phyloP scores from a whole-genome alignment of 2,888 invertebrate genomes.

The Prionchulus punctatus region DNA sequence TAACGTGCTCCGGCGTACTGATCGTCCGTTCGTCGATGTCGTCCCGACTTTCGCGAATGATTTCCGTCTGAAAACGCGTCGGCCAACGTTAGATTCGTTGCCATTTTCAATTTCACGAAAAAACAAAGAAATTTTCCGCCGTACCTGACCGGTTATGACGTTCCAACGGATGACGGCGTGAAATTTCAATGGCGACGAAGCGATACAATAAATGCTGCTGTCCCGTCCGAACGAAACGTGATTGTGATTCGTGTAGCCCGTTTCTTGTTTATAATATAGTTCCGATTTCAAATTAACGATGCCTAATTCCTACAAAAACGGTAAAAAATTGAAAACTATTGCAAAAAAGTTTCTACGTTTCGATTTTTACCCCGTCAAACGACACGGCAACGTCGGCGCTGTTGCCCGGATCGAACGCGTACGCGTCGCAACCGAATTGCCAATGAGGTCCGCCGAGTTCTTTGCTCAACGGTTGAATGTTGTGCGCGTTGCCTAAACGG shows the following conservation, averaged over 20 bases:
- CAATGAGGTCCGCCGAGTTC: slow-evolving; percentile 33
- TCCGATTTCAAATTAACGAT: slow-evolving; percentile 9
- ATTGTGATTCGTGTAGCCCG: slow-evolving; percentile 15
- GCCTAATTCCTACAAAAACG: slow-evolving; percentile 3
- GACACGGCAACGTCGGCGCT: slow-evolving; percentile 2
- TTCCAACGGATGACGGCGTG: slow-evolving; percentile 26
- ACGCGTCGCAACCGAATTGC: slow-evolving; percentile 27
- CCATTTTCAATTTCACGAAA: background rate
- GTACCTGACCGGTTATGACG: slow-evolving; percentile 21
- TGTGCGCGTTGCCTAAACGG: slow-evolving; percentile 10
- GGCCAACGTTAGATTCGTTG: background rate
- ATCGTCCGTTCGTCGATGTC: slow-evolving; percentile 13
- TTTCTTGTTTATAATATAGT: slow-evolving; percentile 11
- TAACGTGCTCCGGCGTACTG: slow-evolving; percentile 31
- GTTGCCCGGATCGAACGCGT: slow-evolving; percentile 23
- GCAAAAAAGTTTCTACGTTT: background rate
- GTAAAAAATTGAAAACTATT: background rate
- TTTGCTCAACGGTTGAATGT: slow-evolving; percentile 15
- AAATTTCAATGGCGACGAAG: slow-evolving; percentile 28
- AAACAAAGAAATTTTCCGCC: background rate
- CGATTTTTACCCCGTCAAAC: background rate
- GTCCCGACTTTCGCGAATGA: slow-evolving; percentile 2
- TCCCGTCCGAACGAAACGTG: slow-evolving; percentile 16
- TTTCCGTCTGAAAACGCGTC: slow-evolving; percentile 10
- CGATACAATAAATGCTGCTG: slow-evolving; percentile 28